Evolutionary conservation across 2,113 vertebrate genomes (phyloP), one percentile per base, ranked within the genome.

Genomic region (Thryonomys swinderianus): DNA sequence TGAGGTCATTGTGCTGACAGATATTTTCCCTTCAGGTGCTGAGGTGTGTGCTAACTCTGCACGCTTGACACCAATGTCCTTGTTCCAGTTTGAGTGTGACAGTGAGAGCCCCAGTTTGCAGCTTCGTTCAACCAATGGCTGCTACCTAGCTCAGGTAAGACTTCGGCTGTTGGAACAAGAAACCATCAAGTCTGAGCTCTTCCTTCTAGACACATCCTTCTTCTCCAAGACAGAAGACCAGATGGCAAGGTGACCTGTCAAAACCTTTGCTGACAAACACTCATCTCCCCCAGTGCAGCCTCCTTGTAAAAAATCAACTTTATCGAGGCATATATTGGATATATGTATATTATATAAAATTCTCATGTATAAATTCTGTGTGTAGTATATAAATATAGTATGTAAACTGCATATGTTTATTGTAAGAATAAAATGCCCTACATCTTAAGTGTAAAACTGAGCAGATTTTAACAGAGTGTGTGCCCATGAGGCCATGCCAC

Each of bases 61-160:
- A 55, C 81, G 53, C 34, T 4, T 97, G 90, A 98, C 82, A 18
- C 96, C 95, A 1, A 96, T 96, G 97, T 97, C 96, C 17, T 53
- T 97, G 51, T 98, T 98, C 93, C 98, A 97, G 87, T 97, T 96
- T 27, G 96, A 98, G 71, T 95, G 95, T 74, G 76, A 96, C 18
- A 55, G 57, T 0, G 74, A 91, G 20, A 93, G 5, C n/a, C 30
- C 40, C 4, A 55, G 30, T 2, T 81, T 98, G 92, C 98, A 97
- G 78, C 90, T 98, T 42, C 97, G 93, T 69, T 96, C 96, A 48
- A 14, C 85, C 53, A 97, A 97, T n/a, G 96, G 97, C 86, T 95
- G 32, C 83, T 98, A 97, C 83, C 91, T 98, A 53, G 97, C 94
- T 67, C 98, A 98, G 98, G 98, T 98, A 45, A 96, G 96, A 30